Percentiles rank a stretch among this genome's conserved stretches.
These are phyloP conservation scores for Malacoctenus gilli DNA, from an alignment of 2,797 vertebrate genomes.

Conservation along the genomic window DNA sequence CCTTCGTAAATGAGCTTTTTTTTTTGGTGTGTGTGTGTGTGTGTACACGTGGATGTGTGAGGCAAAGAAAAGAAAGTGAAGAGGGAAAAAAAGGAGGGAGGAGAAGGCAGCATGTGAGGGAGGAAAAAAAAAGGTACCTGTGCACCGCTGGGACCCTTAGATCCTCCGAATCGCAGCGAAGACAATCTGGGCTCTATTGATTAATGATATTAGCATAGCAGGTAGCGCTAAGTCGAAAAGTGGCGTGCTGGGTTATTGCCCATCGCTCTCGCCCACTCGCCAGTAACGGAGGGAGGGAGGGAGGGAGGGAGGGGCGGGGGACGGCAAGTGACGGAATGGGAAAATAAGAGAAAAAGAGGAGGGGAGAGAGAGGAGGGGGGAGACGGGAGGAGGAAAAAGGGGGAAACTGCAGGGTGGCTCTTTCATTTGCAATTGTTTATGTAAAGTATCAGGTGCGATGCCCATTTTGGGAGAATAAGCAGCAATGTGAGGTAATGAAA, in stretches of 20 bases:
- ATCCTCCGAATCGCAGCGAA: slow-evolving; percentile 84
- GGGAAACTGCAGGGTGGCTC: slow-evolving; percentile 72
- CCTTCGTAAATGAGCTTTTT: slow-evolving; percentile 96
- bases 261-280: slow-evolving; percentile 78
- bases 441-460: slow-evolving; percentile 63
- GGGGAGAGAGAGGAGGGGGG: slow-evolving; percentile 53
- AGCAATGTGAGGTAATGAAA: slow-evolving; percentile 67
- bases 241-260: slow-evolving; percentile 84
- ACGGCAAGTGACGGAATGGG: slow-evolving; percentile 54
- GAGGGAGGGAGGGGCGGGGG: slow-evolving; percentile 1
- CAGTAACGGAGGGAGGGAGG: slow-evolving; percentile 44
- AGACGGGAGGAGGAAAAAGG: slow-evolving; percentile 37
- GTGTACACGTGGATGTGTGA: not conserved
- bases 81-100: slow-evolving; percentile 68
- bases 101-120: slow-evolving; percentile 51
- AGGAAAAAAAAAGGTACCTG: slow-evolving; percentile 82
- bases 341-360: slow-evolving; percentile 72
- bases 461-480: slow-evolving; percentile 59
- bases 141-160: slow-evolving; percentile 96
- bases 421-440: slow-evolving; percentile 81
- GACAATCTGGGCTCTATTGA: slow-evolving; percentile 98
- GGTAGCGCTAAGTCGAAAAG: slow-evolving; percentile 86
- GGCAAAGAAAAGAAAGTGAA: slow-evolving; percentile 37
- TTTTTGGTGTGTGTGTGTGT: slow-evolving; percentile 1
- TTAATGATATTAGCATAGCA: slow-evolving; percentile 99